Percentiles rank a stretch among this genome's conserved stretches.
These are phyloP conservation scores for Lophotriccus pileatus DNA, from an alignment of 2,797 vertebrate species.

Conservation along the genomic window DNA sequence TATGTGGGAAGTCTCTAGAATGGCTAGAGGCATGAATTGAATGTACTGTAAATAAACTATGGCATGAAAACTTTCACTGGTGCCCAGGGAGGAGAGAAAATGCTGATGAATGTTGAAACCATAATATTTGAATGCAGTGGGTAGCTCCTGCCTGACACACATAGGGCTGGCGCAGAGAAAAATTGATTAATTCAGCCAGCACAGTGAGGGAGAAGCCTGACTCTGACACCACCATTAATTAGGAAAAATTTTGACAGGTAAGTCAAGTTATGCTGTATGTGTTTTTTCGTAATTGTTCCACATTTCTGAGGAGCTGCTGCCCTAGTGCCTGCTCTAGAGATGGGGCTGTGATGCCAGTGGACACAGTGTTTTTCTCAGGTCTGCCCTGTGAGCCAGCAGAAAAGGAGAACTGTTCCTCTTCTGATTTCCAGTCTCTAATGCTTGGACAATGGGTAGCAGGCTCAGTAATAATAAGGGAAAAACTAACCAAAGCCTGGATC, in stretches of 20 bases:
- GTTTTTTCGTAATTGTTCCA: neutral
- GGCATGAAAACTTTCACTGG: neutral
- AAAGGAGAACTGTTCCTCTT: neutral
- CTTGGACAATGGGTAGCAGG: neutral
- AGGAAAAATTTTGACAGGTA: neutral
- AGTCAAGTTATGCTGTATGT: neutral
- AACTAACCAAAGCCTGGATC: neutral
- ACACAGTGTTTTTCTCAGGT: neutral
- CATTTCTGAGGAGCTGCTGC: neutral
- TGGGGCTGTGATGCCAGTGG: neutral
- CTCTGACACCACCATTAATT: neutral
- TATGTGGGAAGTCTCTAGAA: neutral
- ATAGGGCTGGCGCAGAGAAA: neutral
- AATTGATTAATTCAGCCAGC: neutral
- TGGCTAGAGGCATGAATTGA: slow-evolving; percentile 13
- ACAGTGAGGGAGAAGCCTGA: neutral
- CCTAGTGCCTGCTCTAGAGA: neutral
- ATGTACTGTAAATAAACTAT: slow-evolving; percentile 25
- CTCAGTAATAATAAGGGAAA: neutral
- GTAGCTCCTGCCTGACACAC: neutral
- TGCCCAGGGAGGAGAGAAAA: neutral
- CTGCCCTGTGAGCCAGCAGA: neutral
- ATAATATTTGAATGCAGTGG: neutral
- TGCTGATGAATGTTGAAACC: neutral
- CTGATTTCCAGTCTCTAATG: neutral